Evolutionary conservation across 2,797 vertebrate species (phyloP).

Genomic region (Malacoctenus gilli): DNA sequence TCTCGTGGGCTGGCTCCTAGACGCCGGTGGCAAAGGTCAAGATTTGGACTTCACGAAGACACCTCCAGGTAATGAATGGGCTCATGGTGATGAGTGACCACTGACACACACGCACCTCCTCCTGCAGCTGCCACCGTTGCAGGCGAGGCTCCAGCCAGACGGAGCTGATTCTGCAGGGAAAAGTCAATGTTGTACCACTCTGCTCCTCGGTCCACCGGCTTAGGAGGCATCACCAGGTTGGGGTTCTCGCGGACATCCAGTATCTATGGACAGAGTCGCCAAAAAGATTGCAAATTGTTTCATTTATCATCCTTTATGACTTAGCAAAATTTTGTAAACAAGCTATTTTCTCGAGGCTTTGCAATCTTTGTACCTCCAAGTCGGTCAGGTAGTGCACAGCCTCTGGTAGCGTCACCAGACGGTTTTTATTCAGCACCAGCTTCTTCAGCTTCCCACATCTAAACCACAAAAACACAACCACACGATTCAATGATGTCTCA

Average conservation of each 20-base stretch:
- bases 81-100: no score
- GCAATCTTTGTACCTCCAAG: constrained; percentile 85
- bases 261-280: constrained; percentile 74
- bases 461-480: constrained; percentile 34
- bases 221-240: constrained; percentile 96
- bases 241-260: constrained; percentile 97
- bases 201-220: constrained; percentile 86
- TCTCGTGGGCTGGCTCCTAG: constrained; percentile 89
- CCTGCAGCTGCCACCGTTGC: constrained; percentile 91
- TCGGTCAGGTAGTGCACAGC: constrained; percentile 93
- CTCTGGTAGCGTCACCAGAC: constrained; percentile 93
- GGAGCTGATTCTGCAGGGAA: constrained; percentile 96
- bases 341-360: no score
- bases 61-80: no score
- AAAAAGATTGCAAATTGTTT: no score
- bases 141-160: constrained; percentile 93
- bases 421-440: constrained; percentile 96
- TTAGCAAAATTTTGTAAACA: no score
- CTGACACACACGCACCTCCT: constrained; percentile 82
- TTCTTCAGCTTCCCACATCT: constrained; percentile 96
- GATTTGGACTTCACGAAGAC: no score
- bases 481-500: neutral
- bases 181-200: constrained; percentile 99
- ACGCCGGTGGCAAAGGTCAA: constrained; percentile 11
- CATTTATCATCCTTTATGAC: no score